Evolutionary conservation across 2,797 vertebrate species (phyloP).

Genomic region (Lacerta bilineata): DNA sequence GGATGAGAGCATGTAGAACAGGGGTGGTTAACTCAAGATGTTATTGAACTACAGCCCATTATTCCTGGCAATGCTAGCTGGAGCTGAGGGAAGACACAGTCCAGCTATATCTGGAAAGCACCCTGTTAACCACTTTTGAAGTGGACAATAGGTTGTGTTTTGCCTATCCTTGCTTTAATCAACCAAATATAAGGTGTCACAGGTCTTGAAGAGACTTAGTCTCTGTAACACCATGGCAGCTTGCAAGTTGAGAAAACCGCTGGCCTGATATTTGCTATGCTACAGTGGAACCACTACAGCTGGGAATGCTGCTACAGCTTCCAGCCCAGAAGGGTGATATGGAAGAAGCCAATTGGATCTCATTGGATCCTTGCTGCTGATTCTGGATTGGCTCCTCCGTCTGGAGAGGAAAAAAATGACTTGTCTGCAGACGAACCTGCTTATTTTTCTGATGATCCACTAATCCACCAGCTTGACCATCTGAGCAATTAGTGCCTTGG

Average conservation of each 20-base stretch:
- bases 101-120: too few relatives aligned
- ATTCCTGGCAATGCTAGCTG: too few relatives aligned
- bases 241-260: not conserved
- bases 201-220: not conserved
- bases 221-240: not conserved
- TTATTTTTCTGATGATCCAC: too few relatives aligned
- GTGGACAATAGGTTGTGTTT: not conserved
- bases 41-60: too few relatives aligned
- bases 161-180: not conserved
- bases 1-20: not conserved
- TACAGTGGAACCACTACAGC: not conserved
- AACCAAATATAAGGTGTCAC: not conserved
- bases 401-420: not conserved
- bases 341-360: not conserved
- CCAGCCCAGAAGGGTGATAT: not conserved
- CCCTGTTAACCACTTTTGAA: not conserved
- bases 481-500: not conserved
- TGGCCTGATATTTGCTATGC: not conserved
- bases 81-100: too few relatives aligned
- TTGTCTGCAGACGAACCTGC: not conserved
- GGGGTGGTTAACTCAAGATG: too few relatives aligned
- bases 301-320: not conserved
- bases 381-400: not conserved
- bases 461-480: not conserved
- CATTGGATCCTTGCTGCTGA: not conserved